Percentiles rank a stretch among this genome's conserved stretches.
Evolutionary conservation across 2,113 vertebrate genomes (phyloP).

Genomic region (Lonchura striata): DNA sequence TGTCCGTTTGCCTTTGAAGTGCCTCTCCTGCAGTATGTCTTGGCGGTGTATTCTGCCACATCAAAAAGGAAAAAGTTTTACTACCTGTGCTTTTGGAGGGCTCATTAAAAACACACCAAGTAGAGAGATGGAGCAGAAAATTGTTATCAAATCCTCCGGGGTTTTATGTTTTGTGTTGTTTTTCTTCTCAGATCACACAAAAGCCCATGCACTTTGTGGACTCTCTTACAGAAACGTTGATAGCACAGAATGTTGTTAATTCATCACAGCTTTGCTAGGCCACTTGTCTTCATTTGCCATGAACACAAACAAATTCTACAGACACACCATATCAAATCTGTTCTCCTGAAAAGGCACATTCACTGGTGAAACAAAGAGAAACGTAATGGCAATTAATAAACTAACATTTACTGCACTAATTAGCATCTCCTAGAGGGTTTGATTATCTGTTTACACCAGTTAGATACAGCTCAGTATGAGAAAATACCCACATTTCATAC

Average conservation of each 20-base stretch:
- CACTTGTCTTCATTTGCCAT: constrained; percentile 43
- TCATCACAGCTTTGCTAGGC: constrained; percentile 53
- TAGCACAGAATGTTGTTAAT: constrained; percentile 36
- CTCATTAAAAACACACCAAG: constrained; percentile 66
- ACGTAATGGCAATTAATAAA: constrained; percentile 72
- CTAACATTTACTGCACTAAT: constrained; percentile 73
- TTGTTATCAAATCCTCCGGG: constrained; percentile 41
- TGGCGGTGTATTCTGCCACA: constrained; percentile 54
- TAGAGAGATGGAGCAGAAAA: constrained; percentile 60
- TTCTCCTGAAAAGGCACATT: constrained; percentile 63
- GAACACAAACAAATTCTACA: constrained; percentile 58
- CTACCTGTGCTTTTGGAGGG: constrained; percentile 64
- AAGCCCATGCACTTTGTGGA: constrained; percentile 32
- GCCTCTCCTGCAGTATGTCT: constrained; percentile 57
- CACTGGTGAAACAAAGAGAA: constrained; percentile 68
- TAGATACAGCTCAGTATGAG: constrained; percentile 68
- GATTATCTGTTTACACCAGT: constrained; percentile 70
- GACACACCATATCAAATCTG: constrained; percentile 35
- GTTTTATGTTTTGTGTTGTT: constrained; percentile 42
- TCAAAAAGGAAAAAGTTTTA: constrained; percentile 68
- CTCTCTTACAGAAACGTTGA: constrained; percentile 33
- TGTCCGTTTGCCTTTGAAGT: constrained; percentile 62
- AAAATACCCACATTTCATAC: constrained; percentile 73
- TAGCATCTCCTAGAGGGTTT: constrained; percentile 70
- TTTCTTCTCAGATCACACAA: constrained; percentile 30